phyloP scores from a whole-genome alignment of 2,888 invertebrate genomes.

The Caenorhabditis uteleia region DNA sequence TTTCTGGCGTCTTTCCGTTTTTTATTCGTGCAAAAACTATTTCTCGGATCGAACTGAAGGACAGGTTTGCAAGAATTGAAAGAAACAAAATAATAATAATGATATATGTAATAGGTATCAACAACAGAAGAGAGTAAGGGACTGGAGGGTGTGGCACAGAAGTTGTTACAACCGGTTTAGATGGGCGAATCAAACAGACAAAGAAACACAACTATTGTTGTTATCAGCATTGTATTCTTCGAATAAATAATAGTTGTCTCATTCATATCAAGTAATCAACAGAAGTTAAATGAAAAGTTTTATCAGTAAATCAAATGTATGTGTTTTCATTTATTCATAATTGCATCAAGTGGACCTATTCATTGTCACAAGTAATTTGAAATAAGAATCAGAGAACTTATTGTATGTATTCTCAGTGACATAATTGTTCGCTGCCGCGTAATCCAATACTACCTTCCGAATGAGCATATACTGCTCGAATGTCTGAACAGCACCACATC shows the following conservation, averaged over 20 bases:
- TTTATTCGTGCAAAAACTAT: conserved; percentile 37
- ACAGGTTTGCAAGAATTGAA: conserved; percentile 4
- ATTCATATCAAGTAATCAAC: too few species aligned
- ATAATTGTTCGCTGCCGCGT: conserved; percentile 31
- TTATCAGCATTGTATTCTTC: too few species aligned
- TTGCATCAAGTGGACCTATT: too few species aligned
- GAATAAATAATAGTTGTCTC: too few species aligned
- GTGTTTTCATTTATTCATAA: too few species aligned
- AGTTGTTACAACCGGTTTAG: conserved; percentile 40
- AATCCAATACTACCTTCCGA: conserved; percentile 36
- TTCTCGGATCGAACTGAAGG: conserved; percentile 28
- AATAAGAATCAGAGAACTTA: too few species aligned
- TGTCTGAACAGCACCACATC: conserved; percentile 37
- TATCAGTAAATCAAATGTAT: too few species aligned
- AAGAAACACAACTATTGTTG: too few species aligned
- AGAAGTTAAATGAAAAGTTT: too few species aligned
- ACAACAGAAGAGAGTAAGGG: conserved; percentile 29
- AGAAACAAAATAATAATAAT: background rate
- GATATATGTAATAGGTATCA: conserved; percentile 7
- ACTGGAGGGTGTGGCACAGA: conserved; percentile 27
- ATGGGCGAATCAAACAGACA: too few species aligned
- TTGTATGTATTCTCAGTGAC: too few species aligned
- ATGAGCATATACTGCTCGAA: conserved; percentile 43
- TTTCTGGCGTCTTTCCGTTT: conserved; percentile 44
- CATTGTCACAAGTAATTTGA: too few species aligned